Conservation (phyloP, 2,797 vertebrate species). For the Brachymystax lenok region DNA sequence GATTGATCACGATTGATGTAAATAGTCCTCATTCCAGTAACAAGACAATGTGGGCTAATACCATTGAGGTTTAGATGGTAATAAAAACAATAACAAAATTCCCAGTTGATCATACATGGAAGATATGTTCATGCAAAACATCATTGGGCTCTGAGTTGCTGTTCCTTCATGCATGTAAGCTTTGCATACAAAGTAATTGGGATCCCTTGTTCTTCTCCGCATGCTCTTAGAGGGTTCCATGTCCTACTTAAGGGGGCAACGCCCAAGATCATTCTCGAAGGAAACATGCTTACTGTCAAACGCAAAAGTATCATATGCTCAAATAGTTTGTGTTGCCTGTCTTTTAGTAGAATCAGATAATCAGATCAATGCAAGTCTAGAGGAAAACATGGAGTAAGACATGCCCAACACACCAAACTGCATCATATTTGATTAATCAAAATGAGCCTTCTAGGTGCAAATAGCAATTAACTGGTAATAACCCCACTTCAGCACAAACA, state of each 20-base stretch:
- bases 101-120: neutral
- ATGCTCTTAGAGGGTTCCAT: no score
- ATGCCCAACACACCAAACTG: constrained; percentile 13
- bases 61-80: neutral
- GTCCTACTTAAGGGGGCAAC: neutral
- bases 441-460: constrained; percentile 37
- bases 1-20: neutral
- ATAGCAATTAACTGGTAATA: constrained; percentile 47
- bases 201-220: no score
- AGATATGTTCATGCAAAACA: neutral
- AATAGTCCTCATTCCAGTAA: neutral
- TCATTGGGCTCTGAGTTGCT: neutral
- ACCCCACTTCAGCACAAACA: constrained; percentile 21
- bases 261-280: neutral
- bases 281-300: neutral
- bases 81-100: neutral
- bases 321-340: neutral
- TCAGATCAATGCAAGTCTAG: neutral
- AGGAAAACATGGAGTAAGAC: neutral
- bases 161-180: neutral
- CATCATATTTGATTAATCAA: constrained; percentile 36
- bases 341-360: neutral
- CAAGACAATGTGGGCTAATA: neutral
- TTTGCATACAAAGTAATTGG: neutral
- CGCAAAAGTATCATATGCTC: neutral